These are phyloP conservation scores for Pachypanchax playfairii DNA, from an alignment of 2,113 vertebrate genomes.

Conservation along the genomic window DNA sequence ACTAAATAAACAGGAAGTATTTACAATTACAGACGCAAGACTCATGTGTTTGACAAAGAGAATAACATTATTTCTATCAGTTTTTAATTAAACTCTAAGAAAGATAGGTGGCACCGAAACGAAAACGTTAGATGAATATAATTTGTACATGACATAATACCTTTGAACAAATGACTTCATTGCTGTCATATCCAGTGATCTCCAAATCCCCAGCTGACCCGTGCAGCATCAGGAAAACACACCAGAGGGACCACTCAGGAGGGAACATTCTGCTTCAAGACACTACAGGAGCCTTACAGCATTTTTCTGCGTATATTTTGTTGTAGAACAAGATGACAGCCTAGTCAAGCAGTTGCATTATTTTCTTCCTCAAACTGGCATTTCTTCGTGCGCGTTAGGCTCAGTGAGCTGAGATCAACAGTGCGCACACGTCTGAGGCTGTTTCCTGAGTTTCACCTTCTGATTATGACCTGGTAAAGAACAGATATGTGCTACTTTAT, in stretches of 20 bases:
- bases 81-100: constrained; percentile 27
- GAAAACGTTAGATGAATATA: constrained; percentile 14
- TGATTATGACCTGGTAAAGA: constrained; percentile 10
- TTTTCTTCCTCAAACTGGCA: background rate
- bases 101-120: constrained; percentile 20
- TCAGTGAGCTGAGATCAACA: constrained; percentile 3
- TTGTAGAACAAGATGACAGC: background rate
- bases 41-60: background rate
- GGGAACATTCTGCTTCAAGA: constrained; percentile 44
- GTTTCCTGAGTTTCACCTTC: background rate
- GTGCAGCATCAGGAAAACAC: constrained; percentile 23
- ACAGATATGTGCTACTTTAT: background rate
- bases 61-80: background rate
- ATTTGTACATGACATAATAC: constrained; percentile 24
- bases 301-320: constrained; percentile 2
- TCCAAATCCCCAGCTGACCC: constrained; percentile 28
- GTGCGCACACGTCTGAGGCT: background rate
- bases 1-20: constrained; percentile 17
- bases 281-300: background rate
- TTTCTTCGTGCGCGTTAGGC: no score
- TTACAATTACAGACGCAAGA: background rate
- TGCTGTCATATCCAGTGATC: constrained; percentile 11
- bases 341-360: constrained; percentile 10
- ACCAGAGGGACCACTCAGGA: constrained; percentile 32
- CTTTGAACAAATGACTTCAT: constrained; percentile 56